Percentiles rank a stretch among this genome's conserved stretches.
Conservation (phyloP, 2,888 invertebrate genomes). For the Patella depressa region DNA sequence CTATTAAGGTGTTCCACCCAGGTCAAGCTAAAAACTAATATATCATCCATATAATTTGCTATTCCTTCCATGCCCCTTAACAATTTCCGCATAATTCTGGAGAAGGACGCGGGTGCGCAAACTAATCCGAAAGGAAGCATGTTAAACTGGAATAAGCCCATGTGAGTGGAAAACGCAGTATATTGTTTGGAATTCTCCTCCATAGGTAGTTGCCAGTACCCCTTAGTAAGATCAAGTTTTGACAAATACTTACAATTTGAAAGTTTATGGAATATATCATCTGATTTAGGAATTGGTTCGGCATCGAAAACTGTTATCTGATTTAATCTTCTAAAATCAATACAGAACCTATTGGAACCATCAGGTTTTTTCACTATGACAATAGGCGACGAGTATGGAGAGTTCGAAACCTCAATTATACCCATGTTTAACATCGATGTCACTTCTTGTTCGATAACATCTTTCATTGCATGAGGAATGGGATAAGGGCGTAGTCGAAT, state of each 20-base stretch:
- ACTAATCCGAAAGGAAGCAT: neutral
- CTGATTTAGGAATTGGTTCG: conserved; percentile 27
- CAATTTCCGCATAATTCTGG: conserved; percentile 22
- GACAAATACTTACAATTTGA: neutral
- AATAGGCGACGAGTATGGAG: conserved; percentile 39
- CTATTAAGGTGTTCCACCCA: too few species aligned
- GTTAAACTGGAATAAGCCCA: neutral
- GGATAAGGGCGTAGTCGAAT: conserved; percentile 26
- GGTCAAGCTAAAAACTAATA: too few species aligned
- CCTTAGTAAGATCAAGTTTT: neutral
- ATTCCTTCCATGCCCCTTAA: neutral
- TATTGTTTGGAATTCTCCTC: neutral
- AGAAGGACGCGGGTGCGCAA: conserved; percentile 20
- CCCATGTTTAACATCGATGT: conserved; percentile 35
- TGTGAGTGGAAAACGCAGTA: neutral
- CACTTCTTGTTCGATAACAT: neutral
- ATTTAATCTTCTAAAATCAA: conserved; percentile 44
- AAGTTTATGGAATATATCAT: neutral
- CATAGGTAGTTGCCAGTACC: neutral
- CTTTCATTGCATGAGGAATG: too few species aligned
- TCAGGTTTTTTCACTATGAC: conserved; percentile 40
- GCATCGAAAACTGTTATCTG: conserved; percentile 39
- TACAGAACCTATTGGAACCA: conserved; percentile 36
- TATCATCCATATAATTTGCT: neutral
- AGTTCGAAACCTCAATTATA: conserved; percentile 37